Evolutionary conservation across 1,140 invertebrate genomes (phyloP), one percentile per base, ranked within the genome.

Genomic region (Penaeus indicus): DNA sequence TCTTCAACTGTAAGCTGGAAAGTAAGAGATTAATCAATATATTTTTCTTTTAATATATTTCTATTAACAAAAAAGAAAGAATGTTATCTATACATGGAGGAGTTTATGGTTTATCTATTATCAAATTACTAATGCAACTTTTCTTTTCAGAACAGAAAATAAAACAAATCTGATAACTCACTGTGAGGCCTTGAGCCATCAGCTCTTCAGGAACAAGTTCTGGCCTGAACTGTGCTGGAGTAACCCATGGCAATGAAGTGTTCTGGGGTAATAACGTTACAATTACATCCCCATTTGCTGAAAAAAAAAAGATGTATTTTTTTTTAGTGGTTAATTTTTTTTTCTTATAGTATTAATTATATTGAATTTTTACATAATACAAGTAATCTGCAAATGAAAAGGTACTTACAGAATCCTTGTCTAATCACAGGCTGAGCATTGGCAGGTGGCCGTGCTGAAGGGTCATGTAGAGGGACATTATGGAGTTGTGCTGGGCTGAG

Each of bases 171-270:
- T 67, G n/a, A 22, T 78, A 72, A 88, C 94, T 94, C 94, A 98
- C 97, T 84, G 97, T 97, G 91, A 98, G 93, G 61, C 96, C 96
- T 94, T 97, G 96, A 83, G 97, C 97, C 97, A 98, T 98, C 32
- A 98, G 93, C 93, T 98, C 97, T 93, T 98, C 97, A 85, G 97
- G 97, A 82, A 98, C 97, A 88, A 98, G 94, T 95, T 98, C 97
- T 90, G 97, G 97, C 91, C 97, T 95, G 93, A 98, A 98, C 92
- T 95, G 95, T 84, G 97, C 97, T 90, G 97, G 96, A 19, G 97
- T 98, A 80, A 98, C 95, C 97, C 97, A 98, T 78, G 97, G 97
- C 95, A 96, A 97, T 92, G 95, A 95, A 4, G 96, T 95, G 93
- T 98, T 98, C 69, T 97, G 95, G 88, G 97, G 97, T 90, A 98